Conservation (phyloP, 2,797 vertebrate species). For the Synanceia verrucosa region DNA sequence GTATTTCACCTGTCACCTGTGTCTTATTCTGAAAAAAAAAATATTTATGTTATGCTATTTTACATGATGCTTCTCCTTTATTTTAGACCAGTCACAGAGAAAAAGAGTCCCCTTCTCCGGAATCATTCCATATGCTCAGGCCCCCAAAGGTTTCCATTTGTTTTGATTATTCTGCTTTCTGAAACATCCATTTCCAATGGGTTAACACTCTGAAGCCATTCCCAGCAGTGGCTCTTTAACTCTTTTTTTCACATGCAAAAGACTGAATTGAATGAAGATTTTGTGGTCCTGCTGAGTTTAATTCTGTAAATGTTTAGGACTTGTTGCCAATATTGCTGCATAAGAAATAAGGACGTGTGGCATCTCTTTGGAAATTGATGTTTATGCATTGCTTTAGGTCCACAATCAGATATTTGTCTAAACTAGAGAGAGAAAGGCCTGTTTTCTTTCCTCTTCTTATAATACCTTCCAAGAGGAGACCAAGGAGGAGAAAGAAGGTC, state of each 20-base stretch:
- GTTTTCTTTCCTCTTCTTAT: slow-evolving; percentile 17
- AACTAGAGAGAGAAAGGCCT: slow-evolving; percentile 46
- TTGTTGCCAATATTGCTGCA: slow-evolving; percentile 22
- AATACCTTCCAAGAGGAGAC: slow-evolving; percentile 28
- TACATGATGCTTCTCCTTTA: slow-evolving; percentile 94
- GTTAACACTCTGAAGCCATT: slow-evolving; percentile 48
- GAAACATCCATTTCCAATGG: slow-evolving; percentile 75
- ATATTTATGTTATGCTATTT: slow-evolving; percentile 73
- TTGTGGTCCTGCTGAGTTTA: background rate
- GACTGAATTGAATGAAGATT: background rate
- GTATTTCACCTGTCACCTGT: slow-evolving; percentile 64
- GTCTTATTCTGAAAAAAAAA: slow-evolving; percentile 62
- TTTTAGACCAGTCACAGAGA: slow-evolving; percentile 99
- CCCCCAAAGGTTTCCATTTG: slow-evolving; percentile 96
- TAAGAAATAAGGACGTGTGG: slow-evolving; percentile 35
- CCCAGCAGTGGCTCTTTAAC: slow-evolving; percentile 7
- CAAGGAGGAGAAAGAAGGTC: slow-evolving; percentile 49
- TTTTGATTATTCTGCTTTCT: slow-evolving; percentile 84
- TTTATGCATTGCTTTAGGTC: slow-evolving; percentile 42
- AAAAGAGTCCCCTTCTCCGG: slow-evolving; percentile 99
- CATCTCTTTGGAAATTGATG: slow-evolving; percentile 76
- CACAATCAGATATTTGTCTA: slow-evolving; percentile 27
- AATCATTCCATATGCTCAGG: slow-evolving; percentile 99
- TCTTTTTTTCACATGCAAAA: background rate
- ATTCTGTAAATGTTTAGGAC: background rate